phyloP scores from a whole-genome alignment of 2,797 vertebrate genomes.

The Mormyrops attenuatus region DNA sequence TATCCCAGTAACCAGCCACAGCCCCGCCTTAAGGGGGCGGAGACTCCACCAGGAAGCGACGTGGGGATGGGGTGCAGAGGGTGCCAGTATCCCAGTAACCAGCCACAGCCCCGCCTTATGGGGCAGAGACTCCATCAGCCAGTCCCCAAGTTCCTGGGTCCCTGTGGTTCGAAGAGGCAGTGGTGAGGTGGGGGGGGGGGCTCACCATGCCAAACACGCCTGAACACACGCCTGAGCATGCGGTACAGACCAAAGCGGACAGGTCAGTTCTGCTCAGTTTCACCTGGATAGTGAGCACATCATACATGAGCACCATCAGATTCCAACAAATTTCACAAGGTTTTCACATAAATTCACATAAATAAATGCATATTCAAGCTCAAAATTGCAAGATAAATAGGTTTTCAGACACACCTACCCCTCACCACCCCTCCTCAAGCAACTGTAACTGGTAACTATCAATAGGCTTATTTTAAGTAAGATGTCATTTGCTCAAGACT shows the following conservation, averaged over 20 bases:
- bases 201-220: background rate
- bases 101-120: too few relatives aligned
- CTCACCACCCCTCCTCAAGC: background rate
- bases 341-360: background rate
- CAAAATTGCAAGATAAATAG: background rate
- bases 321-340: background rate
- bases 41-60: background rate
- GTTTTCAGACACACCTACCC: background rate
- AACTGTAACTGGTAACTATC: background rate
- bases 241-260: background rate
- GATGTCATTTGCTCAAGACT: background rate
- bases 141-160: background rate
- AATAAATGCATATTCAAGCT: background rate
- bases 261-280: background rate
- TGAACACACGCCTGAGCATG: background rate
- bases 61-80: background rate
- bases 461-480: background rate
- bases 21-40: background rate
- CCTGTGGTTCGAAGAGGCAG: background rate
- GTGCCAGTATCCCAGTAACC: too few relatives aligned
- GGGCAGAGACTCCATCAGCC: background rate
- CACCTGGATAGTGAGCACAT: background rate
- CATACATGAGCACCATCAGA: background rate
- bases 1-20: background rate
- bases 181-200: background rate